phyloP scores from a whole-genome alignment of 2,888 invertebrate species.

The Tineola bisselliella region DNA sequence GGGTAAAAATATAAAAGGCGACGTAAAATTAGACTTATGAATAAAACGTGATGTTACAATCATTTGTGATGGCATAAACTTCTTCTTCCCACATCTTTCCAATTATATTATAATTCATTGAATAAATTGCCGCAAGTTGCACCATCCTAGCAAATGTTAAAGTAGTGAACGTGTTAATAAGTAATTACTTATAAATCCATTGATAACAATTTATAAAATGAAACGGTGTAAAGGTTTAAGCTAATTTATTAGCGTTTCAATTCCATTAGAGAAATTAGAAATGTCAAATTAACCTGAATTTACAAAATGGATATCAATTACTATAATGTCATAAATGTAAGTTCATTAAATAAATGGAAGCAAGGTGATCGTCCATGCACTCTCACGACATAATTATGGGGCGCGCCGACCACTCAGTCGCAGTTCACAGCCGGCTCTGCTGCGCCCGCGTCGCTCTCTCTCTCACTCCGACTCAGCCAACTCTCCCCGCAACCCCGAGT shows the following conservation, averaged over 20 bases:
- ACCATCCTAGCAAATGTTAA: not conserved
- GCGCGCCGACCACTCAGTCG: conserved; percentile 29
- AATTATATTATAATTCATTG: not conserved
- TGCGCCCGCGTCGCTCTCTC: conserved; percentile 25
- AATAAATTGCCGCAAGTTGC: not conserved
- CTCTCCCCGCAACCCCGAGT: conserved; percentile 19
- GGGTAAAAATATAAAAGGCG: too few species aligned
- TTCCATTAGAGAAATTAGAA: not conserved
- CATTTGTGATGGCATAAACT: not conserved
- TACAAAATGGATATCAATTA: not conserved
- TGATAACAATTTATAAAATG: too few species aligned
- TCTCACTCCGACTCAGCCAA: conserved; percentile 21
- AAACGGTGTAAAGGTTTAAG: too few species aligned
- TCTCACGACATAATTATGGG: conserved; percentile 44
- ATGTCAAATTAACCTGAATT: not conserved
- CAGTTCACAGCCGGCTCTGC: conserved; percentile 51
- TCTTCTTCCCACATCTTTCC: not conserved
- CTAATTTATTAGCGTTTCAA: not conserved
- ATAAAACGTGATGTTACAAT: not conserved
- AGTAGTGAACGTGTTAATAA: not conserved
- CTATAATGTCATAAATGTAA: not conserved
- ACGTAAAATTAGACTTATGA: too few species aligned
- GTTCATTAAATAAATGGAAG: conserved; percentile 22
- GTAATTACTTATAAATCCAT: not conserved
- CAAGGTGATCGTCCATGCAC: conserved; percentile 53